Base-by-base conservation (phyloP, 1,140 invertebrate genomes). In the Drosophila equinoxialis region DNA sequence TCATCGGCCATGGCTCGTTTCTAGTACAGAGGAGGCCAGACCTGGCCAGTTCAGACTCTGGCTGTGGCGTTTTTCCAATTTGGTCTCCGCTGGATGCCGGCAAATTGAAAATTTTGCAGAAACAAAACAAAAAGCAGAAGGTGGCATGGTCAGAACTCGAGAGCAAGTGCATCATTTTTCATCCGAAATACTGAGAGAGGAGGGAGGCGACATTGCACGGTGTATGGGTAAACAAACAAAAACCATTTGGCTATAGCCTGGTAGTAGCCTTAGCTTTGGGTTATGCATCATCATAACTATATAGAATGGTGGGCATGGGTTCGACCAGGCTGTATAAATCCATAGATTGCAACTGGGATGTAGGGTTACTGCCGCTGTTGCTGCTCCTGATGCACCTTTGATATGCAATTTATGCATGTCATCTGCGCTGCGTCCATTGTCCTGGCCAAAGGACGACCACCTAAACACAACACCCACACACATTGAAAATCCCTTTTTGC, bases 281-380 rank as follows among this genome's bases (percentile, higher is more conserved):
- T 81, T 75, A 89, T 89, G 84, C 85, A 89, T 89, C 84, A 89
- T 89, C 84, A 89, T 89, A 89, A 89, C 84, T 89, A 84, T 78
- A 48, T 54, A 37, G 41, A 3, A 42, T 48, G 20, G 39, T 10
- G 35, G 48, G 41, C 14, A 55, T 58, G 68, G 26, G 54, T 68
- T 57, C 67, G 75, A 61, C 57, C 71, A 67, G 74, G 70, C 77
- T 81, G 77, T 78, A 89, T 89, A 89, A 89, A 89, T 89, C 85
- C 77, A 84, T 90, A 81, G 85, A 89, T 90, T 81, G 69, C 85
- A 81, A 62, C 45, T 51, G 68, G 37, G 69, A 41, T 35, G 20
- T 58, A 33, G 71, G 42, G 64, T 60, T 66, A 23, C 64, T 20
- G 64, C 13, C 55, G 35, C 10, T 20, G 51, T 58, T 65, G 66